These are phyloP conservation scores for Panzeria rudis DNA, from an alignment of 2,888 invertebrate species.

Conservation along the genomic window DNA sequence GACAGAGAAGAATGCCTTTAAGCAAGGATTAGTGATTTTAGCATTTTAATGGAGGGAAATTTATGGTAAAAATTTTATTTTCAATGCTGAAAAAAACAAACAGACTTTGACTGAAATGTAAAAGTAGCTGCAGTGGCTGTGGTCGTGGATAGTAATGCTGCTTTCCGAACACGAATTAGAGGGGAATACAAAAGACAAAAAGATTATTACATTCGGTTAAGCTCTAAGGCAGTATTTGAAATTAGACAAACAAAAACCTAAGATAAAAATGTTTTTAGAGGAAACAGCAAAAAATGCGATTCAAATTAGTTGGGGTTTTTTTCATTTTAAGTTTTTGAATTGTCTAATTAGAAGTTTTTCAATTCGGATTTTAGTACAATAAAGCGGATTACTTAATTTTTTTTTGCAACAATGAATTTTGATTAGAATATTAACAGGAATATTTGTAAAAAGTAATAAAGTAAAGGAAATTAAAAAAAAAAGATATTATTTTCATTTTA, in stretches of 20 bases:
- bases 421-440: too few relatives aligned
- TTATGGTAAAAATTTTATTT: constrained; percentile 54
- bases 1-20: constrained; percentile 61
- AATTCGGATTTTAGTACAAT: constrained; percentile 43
- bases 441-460: not conserved
- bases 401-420: constrained; percentile 8
- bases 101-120: not conserved
- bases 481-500: too few relatives aligned
- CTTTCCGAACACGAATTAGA: not conserved
- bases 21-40: constrained; percentile 70
- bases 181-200: constrained; percentile 29
- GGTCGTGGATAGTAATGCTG: constrained; percentile 31
- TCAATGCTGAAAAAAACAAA: constrained; percentile 23
- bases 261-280: not conserved
- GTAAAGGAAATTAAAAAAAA: not conserved
- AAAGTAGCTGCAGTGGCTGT: constrained; percentile 7
- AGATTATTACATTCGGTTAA: constrained; percentile 81
- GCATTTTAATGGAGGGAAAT: constrained; percentile 56
- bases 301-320: constrained; percentile 27
- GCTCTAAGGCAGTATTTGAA: constrained; percentile 60
- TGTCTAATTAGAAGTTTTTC: constrained; percentile 70
- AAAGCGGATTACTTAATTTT: constrained; percentile 57
- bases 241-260: constrained; percentile 28
- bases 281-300: constrained; percentile 13
- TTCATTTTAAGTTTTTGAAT: constrained; percentile 63